These are phyloP conservation scores for Corbicula japonica DNA, from an alignment of 2,888 invertebrate genomes.

Conservation along the genomic window DNA sequence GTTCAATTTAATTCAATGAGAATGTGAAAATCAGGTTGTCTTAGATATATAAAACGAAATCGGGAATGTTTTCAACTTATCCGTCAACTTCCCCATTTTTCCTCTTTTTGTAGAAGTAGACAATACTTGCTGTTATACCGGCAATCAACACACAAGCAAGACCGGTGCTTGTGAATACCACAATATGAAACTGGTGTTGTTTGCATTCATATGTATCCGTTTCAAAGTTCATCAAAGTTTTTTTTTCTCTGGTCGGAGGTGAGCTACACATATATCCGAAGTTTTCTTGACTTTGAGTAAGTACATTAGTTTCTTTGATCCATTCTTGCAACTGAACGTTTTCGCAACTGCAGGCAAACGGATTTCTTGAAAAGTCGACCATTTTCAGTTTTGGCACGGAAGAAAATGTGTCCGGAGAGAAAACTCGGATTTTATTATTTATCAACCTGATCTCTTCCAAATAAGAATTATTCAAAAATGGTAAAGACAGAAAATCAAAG, in stretches of 20 bases:
- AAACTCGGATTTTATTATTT: conserved; percentile 69
- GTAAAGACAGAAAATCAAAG: conserved; percentile 60
- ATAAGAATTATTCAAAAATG: conserved; percentile 67
- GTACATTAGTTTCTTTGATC: conserved; percentile 67
- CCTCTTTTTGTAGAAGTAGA: conserved; percentile 68
- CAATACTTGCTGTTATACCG: conserved; percentile 65
- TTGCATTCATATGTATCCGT: conserved; percentile 78
- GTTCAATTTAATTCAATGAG: too few relatives aligned
- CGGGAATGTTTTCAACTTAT: too few relatives aligned
- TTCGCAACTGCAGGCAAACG: conserved; percentile 81
- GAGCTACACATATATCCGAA: conserved; percentile 76
- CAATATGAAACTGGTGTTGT: conserved; percentile 70
- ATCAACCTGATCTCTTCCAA: conserved; percentile 72
- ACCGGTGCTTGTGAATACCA: conserved; percentile 74
- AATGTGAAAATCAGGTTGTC: too few relatives aligned
- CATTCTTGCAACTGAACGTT: conserved; percentile 78
- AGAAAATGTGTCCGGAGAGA: conserved; percentile 70
- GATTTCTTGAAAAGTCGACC: conserved; percentile 79
- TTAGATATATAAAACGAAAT: too few relatives aligned
- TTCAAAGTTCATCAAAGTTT: conserved; percentile 72
- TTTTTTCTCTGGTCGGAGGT: conserved; percentile 71
- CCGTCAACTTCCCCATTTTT: conserved; percentile 37
- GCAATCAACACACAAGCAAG: conserved; percentile 69
- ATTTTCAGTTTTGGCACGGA: conserved; percentile 68
- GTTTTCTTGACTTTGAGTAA: conserved; percentile 62